Base-by-base conservation (phyloP, 2,888 invertebrate species). In the Orthosia gracilis region DNA sequence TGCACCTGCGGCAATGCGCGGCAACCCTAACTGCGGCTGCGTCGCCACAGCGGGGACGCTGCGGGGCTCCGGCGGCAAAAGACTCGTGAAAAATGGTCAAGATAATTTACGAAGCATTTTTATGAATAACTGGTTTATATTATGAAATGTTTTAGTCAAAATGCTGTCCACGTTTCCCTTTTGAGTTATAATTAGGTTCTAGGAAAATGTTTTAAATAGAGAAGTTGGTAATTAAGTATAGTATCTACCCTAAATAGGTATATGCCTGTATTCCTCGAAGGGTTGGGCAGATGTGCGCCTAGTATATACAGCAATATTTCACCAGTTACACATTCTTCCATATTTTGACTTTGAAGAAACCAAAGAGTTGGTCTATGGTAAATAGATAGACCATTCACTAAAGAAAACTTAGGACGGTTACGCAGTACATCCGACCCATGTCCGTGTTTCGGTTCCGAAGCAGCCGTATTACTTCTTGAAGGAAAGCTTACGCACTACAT, bases 1-100 rank as follows among this genome's bases (percentile, higher is more conserved):
- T 84, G 90, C 95, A 96, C 94, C 95, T 94, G 95, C 88, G 87
- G 87, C 86, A 74, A 69, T 78, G 69, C 79, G 68, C 63, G 66
- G 69, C 70, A 64, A 77, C 80, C 76, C 76, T 70, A 67, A 76
- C 70, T 52, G 76, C 71, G 76, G 76, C 75, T 55, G 65, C 70
- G 75, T 31, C 18, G 15, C 45, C 45, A n/a, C 59, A 45, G 73
- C 83, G 81, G 45, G 66, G n/a, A 17, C 68, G 58, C 76, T 58
- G 67, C 84, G 80, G 72, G 69, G 65, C 59, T 57, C 72, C 69
- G 65, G 65, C 67, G 68, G 52, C 68, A 68, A 72, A 76, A 69
- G 65, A 58, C 52, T 79, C 66, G 84, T 89, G 91, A 92, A 92
- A 93, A 93, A 92, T 88, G 79, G 78, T 82, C 81, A 68, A 78